Conservation (phyloP, 2,113 vertebrate genomes). For the Chitala chitala region DNA sequence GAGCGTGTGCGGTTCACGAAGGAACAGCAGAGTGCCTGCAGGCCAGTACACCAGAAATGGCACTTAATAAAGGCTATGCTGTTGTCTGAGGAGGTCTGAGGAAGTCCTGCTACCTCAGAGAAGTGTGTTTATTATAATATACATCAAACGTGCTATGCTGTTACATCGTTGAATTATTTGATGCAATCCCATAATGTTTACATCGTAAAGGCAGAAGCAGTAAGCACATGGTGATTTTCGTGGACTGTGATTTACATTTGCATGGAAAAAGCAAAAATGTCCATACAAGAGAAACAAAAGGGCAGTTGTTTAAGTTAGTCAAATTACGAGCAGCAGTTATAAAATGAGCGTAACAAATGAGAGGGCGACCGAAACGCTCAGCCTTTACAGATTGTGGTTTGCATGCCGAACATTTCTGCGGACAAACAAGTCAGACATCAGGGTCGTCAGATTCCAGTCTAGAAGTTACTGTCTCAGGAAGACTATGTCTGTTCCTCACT, state of each 20-base stretch:
- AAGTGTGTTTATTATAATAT: too few relatives aligned
- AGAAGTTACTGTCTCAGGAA: too few relatives aligned
- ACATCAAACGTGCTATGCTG: too few relatives aligned
- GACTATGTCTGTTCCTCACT: neutral
- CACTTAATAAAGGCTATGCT: too few relatives aligned
- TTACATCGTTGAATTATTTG: neutral
- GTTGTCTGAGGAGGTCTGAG: too few relatives aligned
- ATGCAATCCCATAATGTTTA: too few relatives aligned
- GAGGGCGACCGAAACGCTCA: slow-evolving; percentile 38
- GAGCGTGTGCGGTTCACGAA: too few relatives aligned
- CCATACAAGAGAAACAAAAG: slow-evolving; percentile 15
- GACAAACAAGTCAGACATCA: neutral
- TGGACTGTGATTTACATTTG: neutral
- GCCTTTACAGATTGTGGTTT: neutral
- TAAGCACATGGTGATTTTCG: neutral
- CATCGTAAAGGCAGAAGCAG: too few relatives aligned
- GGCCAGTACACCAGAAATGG: too few relatives aligned
- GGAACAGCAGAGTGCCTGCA: too few relatives aligned
- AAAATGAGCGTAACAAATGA: slow-evolving; percentile 34
- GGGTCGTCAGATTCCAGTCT: neutral
- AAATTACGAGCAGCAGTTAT: slow-evolving; percentile 37
- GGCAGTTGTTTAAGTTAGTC: slow-evolving; percentile 41
- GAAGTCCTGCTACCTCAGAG: too few relatives aligned
- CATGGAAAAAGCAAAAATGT: neutral
- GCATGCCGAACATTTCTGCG: neutral